Base-by-base conservation (phyloP, 2,888 invertebrate genomes). In the Orthosia cruda region DNA sequence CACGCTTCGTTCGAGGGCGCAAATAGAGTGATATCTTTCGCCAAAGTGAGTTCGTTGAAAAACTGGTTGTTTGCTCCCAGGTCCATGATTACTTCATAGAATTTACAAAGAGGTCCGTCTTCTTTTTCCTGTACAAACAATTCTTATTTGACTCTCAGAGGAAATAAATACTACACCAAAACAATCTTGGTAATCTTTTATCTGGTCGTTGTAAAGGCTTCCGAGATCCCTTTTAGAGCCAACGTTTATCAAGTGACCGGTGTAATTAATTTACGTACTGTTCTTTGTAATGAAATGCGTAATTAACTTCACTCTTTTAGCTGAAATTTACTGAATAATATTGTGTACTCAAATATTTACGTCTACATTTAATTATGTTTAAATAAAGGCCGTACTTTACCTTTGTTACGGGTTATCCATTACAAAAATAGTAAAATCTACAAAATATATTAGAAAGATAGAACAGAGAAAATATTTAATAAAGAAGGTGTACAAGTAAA, bases 1-100 rank as follows among this genome's bases (percentile, higher is more conserved):
- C 99, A 98, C 18, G 99, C 99, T 80, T 98, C 98, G 92, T 99
- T 99, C 89, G 98, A 98, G 0, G 99, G 99, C 3, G 99, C 99
- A 92, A 99, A 98, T 74, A 99, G 97, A 4, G 99, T 99, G 40
- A 99, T 97, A 86, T 98, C 98, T 74, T 97, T 97, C 81, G 97
- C 97, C 75, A 97, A 95, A 73, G 97, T 98, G 50, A 99, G 97
- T 83, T 97, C 98, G 79, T 97, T 97, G 92, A 98, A 97, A 90
- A 98, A 98, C 89, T 94, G 95, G 83, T 96, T 96, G 84, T 98
- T 98, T 73, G 97, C 97, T 11, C 98, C 98, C 74, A 97, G 97
- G 89, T 98, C 98, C 95, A 98, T 97, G 80, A 99, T 98, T 70
- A 98, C 98, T 92, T 98, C 98, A 93, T 98, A 98, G 94, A 99